phyloP scores from a whole-genome alignment of 2,888 invertebrate genomes.

The Lithophane ornitopus region DNA sequence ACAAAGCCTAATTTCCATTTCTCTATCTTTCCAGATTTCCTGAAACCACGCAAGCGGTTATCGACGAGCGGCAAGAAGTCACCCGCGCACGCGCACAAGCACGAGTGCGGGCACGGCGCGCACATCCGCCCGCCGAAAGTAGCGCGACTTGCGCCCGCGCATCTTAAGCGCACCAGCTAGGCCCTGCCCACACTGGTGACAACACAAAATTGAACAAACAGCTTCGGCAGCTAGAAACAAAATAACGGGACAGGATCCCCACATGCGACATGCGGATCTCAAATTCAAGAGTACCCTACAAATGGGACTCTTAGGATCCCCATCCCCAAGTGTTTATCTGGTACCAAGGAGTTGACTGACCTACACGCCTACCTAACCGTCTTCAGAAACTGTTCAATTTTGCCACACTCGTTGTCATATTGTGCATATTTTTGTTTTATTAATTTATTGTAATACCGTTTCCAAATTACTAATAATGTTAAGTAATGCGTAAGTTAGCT shows the following conservation, averaged over 20 bases:
- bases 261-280: constrained; percentile 28
- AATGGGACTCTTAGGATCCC: constrained; percentile 25
- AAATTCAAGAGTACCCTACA: background rate
- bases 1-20: constrained; percentile 50
- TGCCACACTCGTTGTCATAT: constrained; percentile 70
- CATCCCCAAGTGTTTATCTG: constrained; percentile 39
- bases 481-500: constrained; percentile 88
- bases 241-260: constrained; percentile 43
- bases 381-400: constrained; percentile 71
- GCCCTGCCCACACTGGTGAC: constrained; percentile 63
- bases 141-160: constrained; percentile 84
- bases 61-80: constrained; percentile 88
- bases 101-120: constrained; percentile 86
- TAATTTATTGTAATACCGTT: constrained; percentile 84
- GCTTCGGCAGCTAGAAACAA: constrained; percentile 70
- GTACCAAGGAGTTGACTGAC: constrained; percentile 63
- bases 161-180: constrained; percentile 87
- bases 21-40: constrained; percentile 91
- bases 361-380: constrained; percentile 59
- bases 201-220: constrained; percentile 70
- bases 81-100: constrained; percentile 85
- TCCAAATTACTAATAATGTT: constrained; percentile 85
- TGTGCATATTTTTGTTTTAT: constrained; percentile 86
- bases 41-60: constrained; percentile 92
- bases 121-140: constrained; percentile 89